Evolutionary conservation across 2,797 vertebrate species (phyloP), one percentile per base, ranked within the genome.

Genomic region (Thalassophryne amazonica): DNA sequence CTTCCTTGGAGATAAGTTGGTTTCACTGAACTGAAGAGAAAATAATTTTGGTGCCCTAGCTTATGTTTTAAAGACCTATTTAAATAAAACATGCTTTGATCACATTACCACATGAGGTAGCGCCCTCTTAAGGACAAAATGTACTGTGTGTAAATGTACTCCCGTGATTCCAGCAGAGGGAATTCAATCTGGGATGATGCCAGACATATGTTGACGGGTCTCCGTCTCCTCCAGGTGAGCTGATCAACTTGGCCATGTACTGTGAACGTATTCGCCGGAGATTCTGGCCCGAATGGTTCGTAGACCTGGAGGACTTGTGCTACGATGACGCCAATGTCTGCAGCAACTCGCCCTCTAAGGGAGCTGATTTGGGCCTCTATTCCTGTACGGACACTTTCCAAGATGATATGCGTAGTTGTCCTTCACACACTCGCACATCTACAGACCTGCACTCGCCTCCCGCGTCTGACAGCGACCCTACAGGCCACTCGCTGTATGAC

Each of bases 201-300:
- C 4, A n/a, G n/a, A 5, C 2, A 8, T 8, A 16, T 14, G 30
- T 38, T 15, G 5, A 23, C 19, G 1, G 19, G 15, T 11, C 14
- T 40, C 27, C 48, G 5, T 58, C 29, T n/a, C 36, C 7, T 60
- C 5, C 90, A 98, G 97, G 96, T 11, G 97, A 99, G 74, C 91
- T 99, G 19, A 97, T 99, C 78, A 99, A 98, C 75, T 89, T 99
- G n/a, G 96, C 96, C 76, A 96, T 98, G 95, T 99, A 99, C 85
- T 99, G 97, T 47, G 96, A 99, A 75, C 93, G 97, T 49, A 98
- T 98, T 76, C 92, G 95, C 73, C 90, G 94, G 69, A 94, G 93
- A 73, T 98, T 97, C 77, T 99, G 97, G 97, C 97, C 97, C 0
- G 97, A 99, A 66, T 99, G 97, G 97, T 95, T 95, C 5, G 93